Base-by-base conservation (phyloP, 2,113 vertebrate species). In the Aspiorhynchus laticeps region DNA sequence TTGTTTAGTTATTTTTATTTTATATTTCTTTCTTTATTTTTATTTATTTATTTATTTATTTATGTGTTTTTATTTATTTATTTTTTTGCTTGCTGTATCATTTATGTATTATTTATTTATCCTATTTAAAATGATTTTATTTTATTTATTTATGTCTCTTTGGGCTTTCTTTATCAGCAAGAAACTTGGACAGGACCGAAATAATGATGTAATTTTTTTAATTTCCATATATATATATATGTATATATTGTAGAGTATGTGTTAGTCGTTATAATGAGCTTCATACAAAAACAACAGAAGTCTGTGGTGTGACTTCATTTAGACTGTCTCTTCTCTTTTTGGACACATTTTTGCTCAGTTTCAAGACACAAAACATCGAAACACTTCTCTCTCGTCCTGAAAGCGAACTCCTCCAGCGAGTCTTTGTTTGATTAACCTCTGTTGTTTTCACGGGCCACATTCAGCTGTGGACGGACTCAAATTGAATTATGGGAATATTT, bases 401-500 rank as follows among this genome's bases (percentile, higher is more conserved):
- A 59, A 59, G 53, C 21, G 2, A 24, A 24, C 51, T 53, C 79
- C 84, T 87, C 41, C 38, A 80, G 88, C 76, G 28, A 41, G 67
- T 74, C 74, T 87, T 91, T 94, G 91, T 93, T 93, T 91, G 90
- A 80, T 65, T 78, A 83, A 88, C 73, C 74, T 71, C 87, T 90
- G 86, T 88, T 87, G 91, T 86, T 87, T 92, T 91, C 87, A 83
- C 83, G 86, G 59, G 83, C 56, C 48, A 83, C 88, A 77, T 38
- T 73, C 87, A 92, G 90, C 91, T 91, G 92, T 91, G 73, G 86
- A 61, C 88, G 88, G 88, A 91, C 93, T 91, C 89, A 80, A 90
- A 90, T 89, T 77, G 90, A 91, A 91, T 92, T 87, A 89, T 89
- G 87, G 48, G 88, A 91, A 91, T 91, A 87, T 92, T 90, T 91